Evolutionary conservation across 2,113 vertebrate species (phyloP), one percentile per base, ranked within the genome.

Genomic region (Cheirogaleus medius): DNA sequence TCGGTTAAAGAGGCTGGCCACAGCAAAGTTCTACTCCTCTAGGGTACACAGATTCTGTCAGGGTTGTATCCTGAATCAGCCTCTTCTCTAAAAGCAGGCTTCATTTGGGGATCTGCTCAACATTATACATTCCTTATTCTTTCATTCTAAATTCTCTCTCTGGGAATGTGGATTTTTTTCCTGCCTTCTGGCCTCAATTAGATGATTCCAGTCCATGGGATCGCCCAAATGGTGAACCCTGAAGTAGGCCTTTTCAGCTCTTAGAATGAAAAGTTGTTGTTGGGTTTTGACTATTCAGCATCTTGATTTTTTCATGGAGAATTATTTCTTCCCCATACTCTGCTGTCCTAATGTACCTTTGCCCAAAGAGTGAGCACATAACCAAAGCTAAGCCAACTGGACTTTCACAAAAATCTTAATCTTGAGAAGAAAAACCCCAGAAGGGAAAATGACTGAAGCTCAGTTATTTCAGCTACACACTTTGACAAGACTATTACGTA

Each of bases 241-340:
- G 14, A 34, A 87, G 47, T 86, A 82, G 4, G 32, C 29, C 83
- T 32, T 78, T 78, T 93, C 15, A 84, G 4, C 2, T 8, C 23
- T 44, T 87, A 13, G 85, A 73, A 83, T 94, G 37, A 49, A 88
- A 77, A 52, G 18, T 27, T 64, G 13, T 39, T 82, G 39, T 73
- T 96, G n/a, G 34, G 5, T 78, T 87, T 96, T 87, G 52, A 60
- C 10, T 87, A 73, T 20, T 74, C 34, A 71, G 6, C 18, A 52
- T 54, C 25, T 66, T 54, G 14, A 90, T 95, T 90, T 93, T 78
- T n/a, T 90, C 63, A 84, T 25, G 7, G 52, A 93, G 60, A 96
- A 90, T 66, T 39, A 39, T 68, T 64, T 91, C 37, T 83, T 68
- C 7, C 29, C 18, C 23, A 34, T 85, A 52, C 54, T 71, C 39